Evolutionary conservation across 1,140 invertebrate genomes (phyloP).

Genomic region (Cecropterus lyciades): DNA sequence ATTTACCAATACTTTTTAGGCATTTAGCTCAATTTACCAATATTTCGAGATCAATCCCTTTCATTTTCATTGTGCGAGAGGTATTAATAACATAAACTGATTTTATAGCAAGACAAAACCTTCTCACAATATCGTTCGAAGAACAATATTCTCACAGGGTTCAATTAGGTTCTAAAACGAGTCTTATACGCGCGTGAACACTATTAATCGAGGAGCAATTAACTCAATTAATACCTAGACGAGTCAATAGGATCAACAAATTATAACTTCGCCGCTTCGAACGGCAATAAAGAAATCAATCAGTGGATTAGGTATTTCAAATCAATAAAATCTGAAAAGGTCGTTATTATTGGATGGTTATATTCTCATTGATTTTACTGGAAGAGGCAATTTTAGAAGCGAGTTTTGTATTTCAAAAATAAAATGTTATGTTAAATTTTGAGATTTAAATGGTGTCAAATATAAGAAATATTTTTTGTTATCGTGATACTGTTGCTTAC

Average conservation of each 20-base stretch:
- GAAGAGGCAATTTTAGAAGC: constrained; percentile 32
- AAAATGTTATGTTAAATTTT: background rate
- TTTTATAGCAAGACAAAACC: constrained; percentile 2
- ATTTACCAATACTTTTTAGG: no score
- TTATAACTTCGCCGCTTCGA: constrained; percentile 60
- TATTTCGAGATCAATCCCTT: no score
- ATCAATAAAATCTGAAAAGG: constrained; percentile 81
- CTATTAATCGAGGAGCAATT: constrained; percentile 73
- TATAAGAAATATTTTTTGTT: no score
- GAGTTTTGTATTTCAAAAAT: background rate
- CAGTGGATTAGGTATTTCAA: constrained; percentile 81
- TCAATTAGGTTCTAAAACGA: constrained; percentile 77
- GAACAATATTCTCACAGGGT: constrained; percentile 60
- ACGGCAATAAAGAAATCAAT: constrained; percentile 82
- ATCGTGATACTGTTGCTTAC: no score
- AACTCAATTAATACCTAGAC: constrained; percentile 74
- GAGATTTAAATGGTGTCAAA: no score
- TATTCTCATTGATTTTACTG: constrained; percentile 40
- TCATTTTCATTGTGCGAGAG: no score
- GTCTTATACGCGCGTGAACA: constrained; percentile 68
- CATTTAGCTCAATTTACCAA: no score
- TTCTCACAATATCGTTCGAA: constrained; percentile 14
- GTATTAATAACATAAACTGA: no score
- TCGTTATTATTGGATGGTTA: constrained; percentile 68
- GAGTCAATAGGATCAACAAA: constrained; percentile 73